Evolutionary conservation across 2,888 invertebrate species (phyloP).

Genomic region (Diploptera punctata): DNA sequence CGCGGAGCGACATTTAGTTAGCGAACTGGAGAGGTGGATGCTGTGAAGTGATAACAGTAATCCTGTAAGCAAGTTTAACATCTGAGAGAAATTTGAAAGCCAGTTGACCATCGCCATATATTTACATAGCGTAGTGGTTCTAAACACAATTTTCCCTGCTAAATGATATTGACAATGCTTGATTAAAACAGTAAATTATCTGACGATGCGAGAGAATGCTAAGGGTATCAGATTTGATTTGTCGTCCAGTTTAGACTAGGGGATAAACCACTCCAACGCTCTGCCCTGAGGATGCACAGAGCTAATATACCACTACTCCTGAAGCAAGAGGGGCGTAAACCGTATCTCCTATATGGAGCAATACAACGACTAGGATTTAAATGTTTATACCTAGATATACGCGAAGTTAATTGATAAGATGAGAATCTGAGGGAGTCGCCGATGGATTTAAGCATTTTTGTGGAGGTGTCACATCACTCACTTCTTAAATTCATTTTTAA

Average conservation of each 20-base stretch:
- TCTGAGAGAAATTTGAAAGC: not conserved
- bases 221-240: slow-evolving; percentile 5
- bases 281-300: not conserved
- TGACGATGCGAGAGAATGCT: slow-evolving; percentile 7
- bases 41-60: not conserved
- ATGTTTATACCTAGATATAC: too few species aligned
- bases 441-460: too few species aligned
- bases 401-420: too few species aligned
- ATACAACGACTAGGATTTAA: too few species aligned
- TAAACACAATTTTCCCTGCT: slow-evolving; percentile 1
- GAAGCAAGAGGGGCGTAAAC: not conserved
- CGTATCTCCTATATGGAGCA: too few species aligned
- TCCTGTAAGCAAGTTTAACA: not conserved
- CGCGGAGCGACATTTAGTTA: not conserved
- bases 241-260: not conserved
- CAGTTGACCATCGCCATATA: not conserved
- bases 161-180: not conserved
- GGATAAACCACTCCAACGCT: not conserved
- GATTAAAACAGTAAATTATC: not conserved
- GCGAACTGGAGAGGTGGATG: not conserved
- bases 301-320: not conserved
- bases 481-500: too few species aligned
- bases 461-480: too few species aligned
- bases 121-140: not conserved
- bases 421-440: too few species aligned